Percentiles rank a stretch among this genome's conserved stretches.
These are phyloP conservation scores for Mungos mungo DNA, from an alignment of 2,113 vertebrate genomes.

Conservation along the genomic window DNA sequence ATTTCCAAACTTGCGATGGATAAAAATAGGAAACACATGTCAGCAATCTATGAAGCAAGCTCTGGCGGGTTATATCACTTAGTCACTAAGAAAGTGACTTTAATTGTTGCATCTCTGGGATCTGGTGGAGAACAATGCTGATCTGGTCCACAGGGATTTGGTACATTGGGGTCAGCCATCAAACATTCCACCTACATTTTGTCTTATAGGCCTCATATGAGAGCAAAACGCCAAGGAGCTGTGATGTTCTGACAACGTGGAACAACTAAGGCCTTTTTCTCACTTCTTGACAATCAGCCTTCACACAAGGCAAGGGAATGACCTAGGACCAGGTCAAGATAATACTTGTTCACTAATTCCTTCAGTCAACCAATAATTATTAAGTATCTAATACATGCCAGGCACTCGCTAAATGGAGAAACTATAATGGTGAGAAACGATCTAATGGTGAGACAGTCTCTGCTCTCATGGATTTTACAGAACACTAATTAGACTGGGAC, in stretches of 20 bases:
- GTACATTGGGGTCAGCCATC: not conserved
- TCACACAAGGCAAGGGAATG: not conserved
- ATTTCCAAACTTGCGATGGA: not conserved
- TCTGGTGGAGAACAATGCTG: not conserved
- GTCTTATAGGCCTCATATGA: not conserved
- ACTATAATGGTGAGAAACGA: not conserved
- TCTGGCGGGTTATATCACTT: not conserved
- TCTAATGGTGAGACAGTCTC: not conserved
- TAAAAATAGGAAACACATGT: not conserved
- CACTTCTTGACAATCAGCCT: not conserved
- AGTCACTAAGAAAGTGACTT: not conserved
- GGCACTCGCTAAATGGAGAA: not conserved
- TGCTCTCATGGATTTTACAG: not conserved
- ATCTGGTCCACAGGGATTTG: not conserved
- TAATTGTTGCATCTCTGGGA: not conserved
- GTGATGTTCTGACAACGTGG: not conserved
- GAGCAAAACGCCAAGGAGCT: not conserved
- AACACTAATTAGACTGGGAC: not conserved
- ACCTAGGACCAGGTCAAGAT: not conserved
- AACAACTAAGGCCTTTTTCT: not conserved
- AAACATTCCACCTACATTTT: not conserved
- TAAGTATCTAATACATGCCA: not conserved
- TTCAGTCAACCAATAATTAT: not conserved
- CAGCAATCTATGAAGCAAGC: not conserved
- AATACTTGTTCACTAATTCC: not conserved